These are phyloP conservation scores for Ardeotis arabs DNA, from an alignment of 2,113 vertebrate species.

Conservation along the genomic window DNA sequence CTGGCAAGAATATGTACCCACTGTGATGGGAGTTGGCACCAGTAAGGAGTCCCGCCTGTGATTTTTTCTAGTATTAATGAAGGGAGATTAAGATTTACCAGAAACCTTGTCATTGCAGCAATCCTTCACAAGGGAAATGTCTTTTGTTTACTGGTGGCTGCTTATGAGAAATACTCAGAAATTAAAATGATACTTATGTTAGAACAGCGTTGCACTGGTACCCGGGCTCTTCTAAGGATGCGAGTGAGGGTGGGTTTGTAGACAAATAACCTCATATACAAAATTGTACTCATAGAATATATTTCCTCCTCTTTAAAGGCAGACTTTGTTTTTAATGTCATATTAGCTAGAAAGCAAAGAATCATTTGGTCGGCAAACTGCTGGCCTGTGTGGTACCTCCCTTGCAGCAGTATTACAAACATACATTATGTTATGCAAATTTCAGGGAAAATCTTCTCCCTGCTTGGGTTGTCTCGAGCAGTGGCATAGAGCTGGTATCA, in stretches of 20 bases:
- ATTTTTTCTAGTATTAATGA: background rate
- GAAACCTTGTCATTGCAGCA: background rate
- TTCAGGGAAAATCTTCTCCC: background rate
- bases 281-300: background rate
- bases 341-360: background rate
- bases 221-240: background rate
- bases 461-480: background rate
- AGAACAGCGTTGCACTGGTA: background rate
- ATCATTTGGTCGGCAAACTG: background rate
- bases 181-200: background rate
- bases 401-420: background rate
- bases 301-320: background rate
- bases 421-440: background rate
- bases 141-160: background rate
- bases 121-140: background rate
- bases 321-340: background rate
- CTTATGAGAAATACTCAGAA: background rate
- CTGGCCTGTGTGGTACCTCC: background rate
- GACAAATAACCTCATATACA: background rate
- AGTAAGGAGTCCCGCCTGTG: background rate
- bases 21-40: background rate
- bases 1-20: background rate
- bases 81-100: background rate
- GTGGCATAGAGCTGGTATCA: background rate
- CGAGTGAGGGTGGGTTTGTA: background rate